Evolutionary conservation across 2,797 vertebrate genomes (phyloP), one percentile per base, ranked within the genome.

Genomic region (Falco novaeseelandiae): DNA sequence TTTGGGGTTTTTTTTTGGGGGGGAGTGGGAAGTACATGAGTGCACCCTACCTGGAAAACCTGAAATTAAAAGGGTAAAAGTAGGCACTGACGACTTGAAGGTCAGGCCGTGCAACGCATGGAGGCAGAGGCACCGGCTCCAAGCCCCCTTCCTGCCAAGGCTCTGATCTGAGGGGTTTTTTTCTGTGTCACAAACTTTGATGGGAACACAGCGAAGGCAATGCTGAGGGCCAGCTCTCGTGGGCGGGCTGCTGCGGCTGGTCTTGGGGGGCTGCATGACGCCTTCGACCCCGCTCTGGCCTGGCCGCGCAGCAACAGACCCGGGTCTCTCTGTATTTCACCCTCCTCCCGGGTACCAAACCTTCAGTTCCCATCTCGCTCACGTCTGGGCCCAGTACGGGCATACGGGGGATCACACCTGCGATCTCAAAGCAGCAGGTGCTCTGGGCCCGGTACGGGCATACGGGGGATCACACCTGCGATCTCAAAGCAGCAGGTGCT

Each of bases 61-160:
- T 63, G 29, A 66, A 48, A 67, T 22, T 51, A 36, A 67, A 67
- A 81, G 8, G 32, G 12, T 51, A 36, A 49, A 78, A 89, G 0
- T 36, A 70, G 61, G 46, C 34, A 25, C 12, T 65, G 17, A 38
- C 0, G 0, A 27, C 14, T 22, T 38, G 30, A 23, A 87, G 38
- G 8, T 34, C 58, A 44, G 34, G 49, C 54, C 3, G 0, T 0
- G 0, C 0, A 0, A 51, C 0, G 0, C 42, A 34, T 4, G 0
- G 1, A 62, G 36, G 22, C 25, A 65, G 69, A 71, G 29, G 51
- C 44, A 40, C 18, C 0, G 0, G 29, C 48, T 42, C 32, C 44
- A 48, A 12, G 26, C 21, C 4, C 12, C 3, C 8, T 8, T 67
- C 42, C 26, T 27, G 6, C 15, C 51, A 49, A 32, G 22, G 14